These are phyloP conservation scores for Nesoenas mayeri DNA, from an alignment of 2,113 vertebrate species.

Conservation along the genomic window DNA sequence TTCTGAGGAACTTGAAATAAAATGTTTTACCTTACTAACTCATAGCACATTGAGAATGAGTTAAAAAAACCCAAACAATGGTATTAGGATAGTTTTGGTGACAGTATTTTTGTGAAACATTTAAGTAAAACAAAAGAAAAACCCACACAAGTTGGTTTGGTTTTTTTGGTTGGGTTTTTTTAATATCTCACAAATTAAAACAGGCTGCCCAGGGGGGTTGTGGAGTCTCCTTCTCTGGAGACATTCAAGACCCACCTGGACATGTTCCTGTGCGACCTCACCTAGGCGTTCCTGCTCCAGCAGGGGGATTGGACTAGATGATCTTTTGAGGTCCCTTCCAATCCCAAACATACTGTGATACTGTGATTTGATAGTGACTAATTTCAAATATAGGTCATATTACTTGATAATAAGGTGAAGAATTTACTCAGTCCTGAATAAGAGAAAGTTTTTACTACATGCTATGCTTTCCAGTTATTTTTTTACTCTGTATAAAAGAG, in stretches of 20 bases:
- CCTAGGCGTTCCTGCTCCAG: no score
- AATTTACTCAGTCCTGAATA: background rate
- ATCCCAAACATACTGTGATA: no score
- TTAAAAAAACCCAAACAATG: background rate
- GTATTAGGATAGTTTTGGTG: background rate
- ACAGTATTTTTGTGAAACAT: background rate
- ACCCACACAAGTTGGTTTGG: accelerated
- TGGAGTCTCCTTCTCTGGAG: no score
- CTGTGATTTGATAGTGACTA: background rate
- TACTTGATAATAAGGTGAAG: background rate
- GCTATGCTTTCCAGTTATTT: background rate
- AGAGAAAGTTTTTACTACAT: background rate
- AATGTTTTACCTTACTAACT: background rate
- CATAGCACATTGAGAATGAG: background rate
- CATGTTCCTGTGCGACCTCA: no score
- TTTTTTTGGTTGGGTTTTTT: background rate
- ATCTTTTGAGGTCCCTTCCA: no score
- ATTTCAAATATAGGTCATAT: background rate
- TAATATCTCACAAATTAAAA: background rate
- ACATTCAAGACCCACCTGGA: no score
- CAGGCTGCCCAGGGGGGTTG: no score
- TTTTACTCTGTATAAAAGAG: background rate
- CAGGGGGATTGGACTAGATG: no score
- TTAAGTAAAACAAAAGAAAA: background rate
- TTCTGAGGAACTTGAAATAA: background rate